phyloP scores from a whole-genome alignment of 2,797 vertebrate genomes.

The Sebastes jordani region DNA sequence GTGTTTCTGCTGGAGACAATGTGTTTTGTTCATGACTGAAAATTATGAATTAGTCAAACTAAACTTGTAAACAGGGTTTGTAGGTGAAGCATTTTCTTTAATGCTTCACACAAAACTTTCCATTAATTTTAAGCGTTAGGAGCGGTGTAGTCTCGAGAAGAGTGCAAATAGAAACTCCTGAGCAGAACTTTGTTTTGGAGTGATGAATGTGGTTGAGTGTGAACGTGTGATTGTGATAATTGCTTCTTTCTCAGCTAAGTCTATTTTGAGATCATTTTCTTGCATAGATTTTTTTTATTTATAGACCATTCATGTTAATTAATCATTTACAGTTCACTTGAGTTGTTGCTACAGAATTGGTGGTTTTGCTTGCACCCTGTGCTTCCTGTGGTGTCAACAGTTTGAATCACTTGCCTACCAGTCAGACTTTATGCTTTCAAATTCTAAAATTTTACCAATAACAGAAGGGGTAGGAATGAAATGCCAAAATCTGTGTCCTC shows the following conservation, averaged over 20 bases:
- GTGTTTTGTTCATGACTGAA: not conserved
- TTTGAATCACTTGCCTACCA: constrained; percentile 6
- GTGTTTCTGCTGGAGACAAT: not conserved
- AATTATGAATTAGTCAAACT: not conserved
- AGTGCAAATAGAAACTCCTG: constrained; percentile 41
- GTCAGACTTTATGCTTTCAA: not conserved
- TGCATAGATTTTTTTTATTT: constrained; percentile 28
- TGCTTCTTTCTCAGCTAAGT: constrained; percentile 65
- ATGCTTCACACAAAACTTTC: not conserved
- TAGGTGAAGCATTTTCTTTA: not conserved
- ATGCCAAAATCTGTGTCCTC: not conserved
- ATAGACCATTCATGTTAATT: constrained; percentile 49
- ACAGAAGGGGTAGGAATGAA: not conserved
- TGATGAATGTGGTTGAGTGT: constrained; percentile 37
- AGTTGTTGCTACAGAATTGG: constrained; percentile 27
- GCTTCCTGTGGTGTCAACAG: constrained; percentile 7
- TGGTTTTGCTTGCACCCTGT: not conserved
- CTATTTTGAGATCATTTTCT: constrained; percentile 57
- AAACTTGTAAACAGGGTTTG: not conserved
- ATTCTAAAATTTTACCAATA: not conserved
- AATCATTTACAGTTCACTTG: constrained; percentile 37
- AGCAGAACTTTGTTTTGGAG: constrained; percentile 30
- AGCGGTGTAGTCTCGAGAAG: constrained; percentile 5
- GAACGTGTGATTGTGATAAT: constrained; percentile 72
- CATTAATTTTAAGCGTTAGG: not conserved